phyloP scores from a whole-genome alignment of 2,797 vertebrate species.

The Lateolabrax maculatus region DNA sequence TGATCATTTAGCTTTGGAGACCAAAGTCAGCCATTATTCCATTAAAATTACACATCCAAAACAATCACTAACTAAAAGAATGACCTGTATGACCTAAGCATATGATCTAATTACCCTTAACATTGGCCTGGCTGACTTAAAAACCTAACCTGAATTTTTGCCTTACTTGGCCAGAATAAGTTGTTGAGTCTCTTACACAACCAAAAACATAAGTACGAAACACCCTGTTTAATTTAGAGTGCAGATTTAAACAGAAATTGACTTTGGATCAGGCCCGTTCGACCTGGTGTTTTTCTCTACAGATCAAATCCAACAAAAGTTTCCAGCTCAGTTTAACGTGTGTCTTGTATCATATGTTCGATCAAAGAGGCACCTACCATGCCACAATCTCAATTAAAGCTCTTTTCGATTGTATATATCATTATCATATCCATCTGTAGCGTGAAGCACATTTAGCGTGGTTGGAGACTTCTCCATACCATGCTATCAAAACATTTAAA shows the following conservation, averaged over 20 bases:
- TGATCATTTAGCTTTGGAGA: neutral
- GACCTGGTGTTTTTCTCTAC: constrained; percentile 4
- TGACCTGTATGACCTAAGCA: neutral
- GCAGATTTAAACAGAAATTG: constrained; percentile 23
- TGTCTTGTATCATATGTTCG: neutral
- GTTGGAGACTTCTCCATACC: neutral
- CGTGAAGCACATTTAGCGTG: neutral
- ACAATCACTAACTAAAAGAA: neutral
- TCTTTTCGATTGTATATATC: neutral
- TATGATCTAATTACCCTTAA: neutral
- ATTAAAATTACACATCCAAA: constrained; percentile 2
- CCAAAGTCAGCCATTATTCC: neutral
- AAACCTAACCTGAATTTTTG: neutral
- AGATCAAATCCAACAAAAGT: constrained; percentile 20
- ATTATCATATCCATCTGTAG: neutral
- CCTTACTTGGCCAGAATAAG: neutral
- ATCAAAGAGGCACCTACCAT: neutral
- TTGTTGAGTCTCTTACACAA: constrained; percentile 1
- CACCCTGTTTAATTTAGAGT: neutral
- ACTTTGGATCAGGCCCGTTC: neutral
- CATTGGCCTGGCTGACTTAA: neutral
- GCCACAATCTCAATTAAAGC: neutral
- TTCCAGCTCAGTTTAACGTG: neutral
- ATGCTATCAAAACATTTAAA: neutral
- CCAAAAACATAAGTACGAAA: neutral